phyloP scores from a whole-genome alignment of 2,113 vertebrate genomes.

The Otis tarda region DNA sequence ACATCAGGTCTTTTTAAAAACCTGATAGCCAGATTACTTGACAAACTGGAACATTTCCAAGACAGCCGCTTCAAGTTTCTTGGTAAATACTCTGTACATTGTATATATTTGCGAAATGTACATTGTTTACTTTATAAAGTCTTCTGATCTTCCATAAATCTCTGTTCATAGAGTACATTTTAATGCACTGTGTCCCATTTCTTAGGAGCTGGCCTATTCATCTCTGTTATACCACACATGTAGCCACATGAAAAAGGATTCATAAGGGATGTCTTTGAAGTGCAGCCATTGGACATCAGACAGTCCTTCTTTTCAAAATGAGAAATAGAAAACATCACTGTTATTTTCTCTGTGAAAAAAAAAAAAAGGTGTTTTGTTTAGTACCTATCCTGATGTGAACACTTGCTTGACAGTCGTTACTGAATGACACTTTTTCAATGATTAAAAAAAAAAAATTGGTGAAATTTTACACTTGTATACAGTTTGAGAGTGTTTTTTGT shows the following conservation, averaged over 20 bases:
- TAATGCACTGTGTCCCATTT: background rate
- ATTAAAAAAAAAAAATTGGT: accelerated
- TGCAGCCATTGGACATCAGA: background rate
- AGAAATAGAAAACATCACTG: background rate
- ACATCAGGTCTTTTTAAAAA: background rate
- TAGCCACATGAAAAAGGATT: background rate
- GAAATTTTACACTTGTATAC: background rate
- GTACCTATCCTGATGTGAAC: background rate
- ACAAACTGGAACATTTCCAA: constrained; percentile 22
- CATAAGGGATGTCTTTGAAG: constrained; percentile 8
- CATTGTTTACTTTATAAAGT: constrained; percentile 50
- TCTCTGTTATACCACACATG: constrained; percentile 10
- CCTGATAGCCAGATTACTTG: constrained; percentile 6
- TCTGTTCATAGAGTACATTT: background rate
- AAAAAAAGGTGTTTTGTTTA: background rate
- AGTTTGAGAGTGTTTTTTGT: background rate
- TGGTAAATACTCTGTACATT: constrained; percentile 26
- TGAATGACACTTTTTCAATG: background rate
- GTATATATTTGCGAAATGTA: constrained; percentile 45
- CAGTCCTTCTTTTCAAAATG: background rate
- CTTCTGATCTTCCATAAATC: constrained; percentile 32
- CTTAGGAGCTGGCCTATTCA: background rate
- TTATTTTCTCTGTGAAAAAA: background rate
- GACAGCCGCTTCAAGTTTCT: constrained; percentile 40
- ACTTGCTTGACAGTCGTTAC: background rate